These are phyloP conservation scores for Ctena decussata DNA, from an alignment of 2,888 invertebrate species.

Conservation along the genomic window DNA sequence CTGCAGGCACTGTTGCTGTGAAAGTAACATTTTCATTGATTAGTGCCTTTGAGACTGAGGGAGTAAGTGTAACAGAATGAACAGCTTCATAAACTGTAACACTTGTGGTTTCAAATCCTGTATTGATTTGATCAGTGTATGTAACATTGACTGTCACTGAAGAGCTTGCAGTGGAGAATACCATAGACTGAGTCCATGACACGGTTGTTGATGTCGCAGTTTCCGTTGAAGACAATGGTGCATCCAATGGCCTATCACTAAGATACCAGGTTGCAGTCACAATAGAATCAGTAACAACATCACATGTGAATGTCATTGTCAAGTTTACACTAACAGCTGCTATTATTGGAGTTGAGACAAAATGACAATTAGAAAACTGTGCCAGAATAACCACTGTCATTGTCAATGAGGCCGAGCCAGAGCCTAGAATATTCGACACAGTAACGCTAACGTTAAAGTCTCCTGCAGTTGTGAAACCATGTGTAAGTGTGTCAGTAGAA, in stretches of 20 bases:
- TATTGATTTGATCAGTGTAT: slow-evolving; percentile 42
- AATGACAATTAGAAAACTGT: slow-evolving; percentile 27
- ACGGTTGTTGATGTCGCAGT: slow-evolving; percentile 22
- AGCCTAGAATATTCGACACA: slow-evolving; percentile 39
- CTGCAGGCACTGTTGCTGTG: slow-evolving; percentile 39
- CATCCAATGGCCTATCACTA: slow-evolving; percentile 18
- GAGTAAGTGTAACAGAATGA: slow-evolving; percentile 29
- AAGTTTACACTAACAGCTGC: slow-evolving; percentile 43
- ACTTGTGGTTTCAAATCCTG: background rate
- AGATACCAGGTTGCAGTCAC: slow-evolving; percentile 49
- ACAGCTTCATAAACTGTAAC: slow-evolving; percentile 52
- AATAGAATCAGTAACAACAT: slow-evolving; percentile 32
- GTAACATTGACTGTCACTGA: slow-evolving; percentile 15
- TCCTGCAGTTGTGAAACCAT: slow-evolving; percentile 57
- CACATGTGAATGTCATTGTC: slow-evolving; percentile 43
- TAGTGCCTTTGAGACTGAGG: slow-evolving; percentile 17
- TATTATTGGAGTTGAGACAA: slow-evolving; percentile 21
- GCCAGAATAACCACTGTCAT: slow-evolving; percentile 46
- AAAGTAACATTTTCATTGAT: slow-evolving; percentile 13
- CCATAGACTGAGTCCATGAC: slow-evolving; percentile 27
- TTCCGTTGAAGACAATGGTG: slow-evolving; percentile 15
- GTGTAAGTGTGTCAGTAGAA: slow-evolving; percentile 12
- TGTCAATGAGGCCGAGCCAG: background rate
- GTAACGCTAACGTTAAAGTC: slow-evolving; percentile 47
- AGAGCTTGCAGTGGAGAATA: slow-evolving; percentile 24